Conservation (phyloP, 2,797 vertebrate species). For the Sparus aurata region DNA sequence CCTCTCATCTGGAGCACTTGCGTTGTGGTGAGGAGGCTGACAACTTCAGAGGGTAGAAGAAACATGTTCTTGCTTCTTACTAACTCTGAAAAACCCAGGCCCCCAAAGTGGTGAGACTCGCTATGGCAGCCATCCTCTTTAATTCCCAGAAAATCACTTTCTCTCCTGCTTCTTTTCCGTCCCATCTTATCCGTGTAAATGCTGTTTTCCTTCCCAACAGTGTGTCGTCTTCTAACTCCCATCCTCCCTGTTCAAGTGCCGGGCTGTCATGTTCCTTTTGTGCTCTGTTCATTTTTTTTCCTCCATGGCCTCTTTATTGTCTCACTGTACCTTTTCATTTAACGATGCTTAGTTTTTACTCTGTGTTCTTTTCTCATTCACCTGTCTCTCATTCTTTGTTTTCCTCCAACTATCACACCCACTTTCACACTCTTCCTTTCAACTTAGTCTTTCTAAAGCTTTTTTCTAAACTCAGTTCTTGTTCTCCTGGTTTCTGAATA, state of each 20-base stretch:
- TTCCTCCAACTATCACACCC: slow-evolving; percentile 7
- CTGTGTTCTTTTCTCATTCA: not conserved
- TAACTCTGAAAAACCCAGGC: slow-evolving; percentile 31
- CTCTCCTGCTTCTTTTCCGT: slow-evolving; percentile 33
- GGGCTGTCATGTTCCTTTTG: slow-evolving; percentile 42
- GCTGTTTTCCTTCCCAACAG: slow-evolving; percentile 20
- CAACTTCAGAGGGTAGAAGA: slow-evolving; percentile 64
- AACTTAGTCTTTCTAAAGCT: not conserved
- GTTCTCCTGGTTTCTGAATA: slow-evolving; percentile 13
- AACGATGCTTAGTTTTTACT: slow-evolving; percentile 25
- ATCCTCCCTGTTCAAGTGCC: slow-evolving; percentile 21
- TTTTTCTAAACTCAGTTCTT: slow-evolving; percentile 22
- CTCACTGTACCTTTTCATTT: slow-evolving; percentile 28
- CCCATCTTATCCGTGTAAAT: slow-evolving; percentile 37
- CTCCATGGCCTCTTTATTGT: slow-evolving; percentile 42
- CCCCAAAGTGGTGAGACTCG: slow-evolving; percentile 48
- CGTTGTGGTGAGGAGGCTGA: slow-evolving; percentile 58
- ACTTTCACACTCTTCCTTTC: slow-evolving; percentile 27
- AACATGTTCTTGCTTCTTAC: slow-evolving; percentile 54
- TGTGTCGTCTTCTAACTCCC: slow-evolving; percentile 28
- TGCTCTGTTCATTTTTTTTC: slow-evolving; percentile 18
- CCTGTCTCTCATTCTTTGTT: slow-evolving; percentile 1
- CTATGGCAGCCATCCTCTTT: slow-evolving; percentile 45
- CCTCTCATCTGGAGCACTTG: slow-evolving; percentile 71
- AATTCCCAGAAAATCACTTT: slow-evolving; percentile 53